Evolutionary conservation across 2,888 invertebrate species (phyloP).

Genomic region (Perdita meconis): DNA sequence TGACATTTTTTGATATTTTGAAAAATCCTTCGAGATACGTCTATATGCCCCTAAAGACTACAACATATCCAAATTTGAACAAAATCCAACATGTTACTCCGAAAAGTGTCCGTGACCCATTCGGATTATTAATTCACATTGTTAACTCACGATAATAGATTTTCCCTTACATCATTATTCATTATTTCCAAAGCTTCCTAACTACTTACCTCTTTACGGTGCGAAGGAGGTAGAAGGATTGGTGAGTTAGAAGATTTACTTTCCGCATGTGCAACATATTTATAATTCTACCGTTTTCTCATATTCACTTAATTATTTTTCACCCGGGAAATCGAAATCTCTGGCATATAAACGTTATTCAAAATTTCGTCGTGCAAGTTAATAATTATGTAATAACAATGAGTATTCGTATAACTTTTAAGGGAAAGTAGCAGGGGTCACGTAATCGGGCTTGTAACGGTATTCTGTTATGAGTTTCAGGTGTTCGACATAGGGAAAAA

Average conservation of each 20-base stretch:
- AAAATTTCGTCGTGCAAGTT: no score
- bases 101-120: no score
- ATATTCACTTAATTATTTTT: constrained; percentile 13
- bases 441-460: no score
- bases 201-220: constrained; percentile 90
- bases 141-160: constrained; percentile 38
- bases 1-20: no score
- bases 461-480: constrained; percentile 85
- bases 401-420: no score
- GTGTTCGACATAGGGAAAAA: constrained; percentile 95
- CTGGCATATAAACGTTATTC: constrained; percentile 14
- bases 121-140: constrained; percentile 40
- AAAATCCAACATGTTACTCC: no score
- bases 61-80: no score
- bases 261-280: constrained; percentile 33
- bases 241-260: constrained; percentile 85
- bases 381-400: no score
- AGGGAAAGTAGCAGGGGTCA: no score
- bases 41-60: no score
- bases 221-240: constrained; percentile 90
- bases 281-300: constrained; percentile 21
- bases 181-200: constrained; percentile 87
- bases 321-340: constrained; percentile 17
- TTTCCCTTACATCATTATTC: constrained; percentile 67
- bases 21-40: no score